phyloP scores from a whole-genome alignment of 2,797 vertebrate species.

The Falco columbarius region DNA sequence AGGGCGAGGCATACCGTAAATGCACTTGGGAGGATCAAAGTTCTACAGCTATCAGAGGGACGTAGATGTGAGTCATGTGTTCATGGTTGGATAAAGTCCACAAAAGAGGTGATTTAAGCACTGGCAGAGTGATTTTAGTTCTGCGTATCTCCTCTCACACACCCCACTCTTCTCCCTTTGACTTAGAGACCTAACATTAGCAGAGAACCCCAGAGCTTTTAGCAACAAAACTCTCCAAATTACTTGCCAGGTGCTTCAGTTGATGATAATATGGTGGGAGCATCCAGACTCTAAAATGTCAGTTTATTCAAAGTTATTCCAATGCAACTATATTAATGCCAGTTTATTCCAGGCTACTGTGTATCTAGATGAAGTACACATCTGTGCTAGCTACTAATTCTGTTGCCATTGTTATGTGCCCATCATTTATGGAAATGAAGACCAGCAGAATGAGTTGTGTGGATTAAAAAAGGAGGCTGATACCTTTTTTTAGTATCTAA shows the following conservation, averaged over 20 bases:
- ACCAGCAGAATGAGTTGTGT: neutral
- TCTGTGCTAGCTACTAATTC: neutral
- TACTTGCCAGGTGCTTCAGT: neutral
- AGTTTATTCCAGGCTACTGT: neutral
- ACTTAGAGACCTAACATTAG: neutral
- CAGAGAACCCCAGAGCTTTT: neutral
- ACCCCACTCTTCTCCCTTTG: neutral
- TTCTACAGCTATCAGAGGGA: neutral
- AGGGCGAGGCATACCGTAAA: neutral
- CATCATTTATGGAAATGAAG: neutral
- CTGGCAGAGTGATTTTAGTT: neutral
- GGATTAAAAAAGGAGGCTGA: neutral
- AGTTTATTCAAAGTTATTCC: neutral
- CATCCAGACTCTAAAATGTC: neutral
- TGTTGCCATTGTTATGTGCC: neutral
- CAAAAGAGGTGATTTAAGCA: neutral
- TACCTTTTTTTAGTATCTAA: neutral
- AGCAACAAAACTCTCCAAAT: neutral
- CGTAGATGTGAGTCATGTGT: neutral
- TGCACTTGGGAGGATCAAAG: neutral
- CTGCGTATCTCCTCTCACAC: neutral
- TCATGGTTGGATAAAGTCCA: neutral
- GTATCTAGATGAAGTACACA: neutral
- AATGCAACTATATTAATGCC: neutral
- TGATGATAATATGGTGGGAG: neutral